Evolutionary conservation across 2,888 invertebrate genomes (phyloP).

Genomic region (Anticlea derivata): DNA sequence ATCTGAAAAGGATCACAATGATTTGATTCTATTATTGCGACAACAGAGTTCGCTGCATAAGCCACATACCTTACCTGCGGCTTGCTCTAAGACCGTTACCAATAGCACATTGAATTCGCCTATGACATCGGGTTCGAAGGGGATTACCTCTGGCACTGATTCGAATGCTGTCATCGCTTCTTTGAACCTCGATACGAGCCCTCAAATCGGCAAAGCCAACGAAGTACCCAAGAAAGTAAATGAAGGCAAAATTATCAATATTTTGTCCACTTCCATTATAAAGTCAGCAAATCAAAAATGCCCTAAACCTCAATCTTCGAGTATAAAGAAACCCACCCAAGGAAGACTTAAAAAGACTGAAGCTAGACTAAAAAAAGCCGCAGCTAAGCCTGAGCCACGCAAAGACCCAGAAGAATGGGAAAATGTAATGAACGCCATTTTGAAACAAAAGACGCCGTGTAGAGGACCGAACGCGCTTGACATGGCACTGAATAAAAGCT

Average conservation of each 20-base stretch:
- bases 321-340: slow-evolving; percentile 10
- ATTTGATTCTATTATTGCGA: slow-evolving; percentile 55
- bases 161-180: neutral
- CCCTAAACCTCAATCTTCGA: slow-evolving; percentile 4
- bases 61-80: neutral
- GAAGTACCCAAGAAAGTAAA: neutral
- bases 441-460: slow-evolving; percentile 67
- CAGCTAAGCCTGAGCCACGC: slow-evolving; percentile 15
- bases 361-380: slow-evolving; percentile 16
- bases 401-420: slow-evolving; percentile 57
- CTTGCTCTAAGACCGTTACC: neutral
- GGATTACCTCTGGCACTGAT: neutral
- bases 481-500: slow-evolving; percentile 57
- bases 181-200: neutral
- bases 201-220: slow-evolving; percentile 1
- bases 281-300: slow-evolving; percentile 19
- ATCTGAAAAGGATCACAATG: slow-evolving; percentile 61
- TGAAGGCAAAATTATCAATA: slow-evolving; percentile 28
- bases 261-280: slow-evolving; percentile 29
- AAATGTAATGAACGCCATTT: slow-evolving; percentile 64
- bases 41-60: slow-evolving; percentile 57
- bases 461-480: slow-evolving; percentile 67
- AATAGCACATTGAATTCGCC: slow-evolving; percentile 1
- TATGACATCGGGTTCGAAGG: neutral
- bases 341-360: slow-evolving; percentile 23